phyloP scores from a whole-genome alignment of 2,888 invertebrate species.

The Drosophila merina region DNA sequence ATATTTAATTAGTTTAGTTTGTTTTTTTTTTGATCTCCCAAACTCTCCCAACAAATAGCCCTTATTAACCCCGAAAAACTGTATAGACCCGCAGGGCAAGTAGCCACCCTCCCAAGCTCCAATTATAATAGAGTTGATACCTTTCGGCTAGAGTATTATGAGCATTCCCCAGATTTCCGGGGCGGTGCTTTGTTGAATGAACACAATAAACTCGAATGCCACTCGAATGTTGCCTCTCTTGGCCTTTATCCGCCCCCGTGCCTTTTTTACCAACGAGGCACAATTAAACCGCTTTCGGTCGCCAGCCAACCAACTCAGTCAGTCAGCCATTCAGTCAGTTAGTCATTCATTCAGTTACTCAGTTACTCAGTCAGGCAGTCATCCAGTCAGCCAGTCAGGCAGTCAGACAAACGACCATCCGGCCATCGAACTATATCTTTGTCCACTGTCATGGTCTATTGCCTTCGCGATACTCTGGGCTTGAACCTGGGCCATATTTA shows the following conservation, averaged over 20 bases:
- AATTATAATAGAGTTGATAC: background rate
- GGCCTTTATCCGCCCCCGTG: slow-evolving; percentile 42
- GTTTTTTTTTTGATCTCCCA: too few relatives aligned
- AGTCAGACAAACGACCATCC: slow-evolving; percentile 50
- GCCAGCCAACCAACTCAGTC: slow-evolving; percentile 16
- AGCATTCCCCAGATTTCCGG: slow-evolving; percentile 5
- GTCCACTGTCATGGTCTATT: slow-evolving; percentile 74
- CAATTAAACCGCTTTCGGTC: slow-evolving; percentile 68
- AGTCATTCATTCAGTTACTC: slow-evolving; percentile 19
- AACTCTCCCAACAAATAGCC: background rate
- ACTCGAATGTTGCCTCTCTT: slow-evolving; percentile 51
- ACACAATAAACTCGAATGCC: slow-evolving; percentile 50
- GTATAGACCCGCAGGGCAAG: background rate
- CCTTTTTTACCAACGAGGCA: slow-evolving; percentile 39
- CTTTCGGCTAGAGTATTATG: slow-evolving; percentile 1
- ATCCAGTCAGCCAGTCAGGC: slow-evolving; percentile 19
- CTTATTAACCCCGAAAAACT: background rate
- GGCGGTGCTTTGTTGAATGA: slow-evolving; percentile 34
- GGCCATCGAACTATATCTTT: slow-evolving; percentile 62
- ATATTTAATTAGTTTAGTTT: too few relatives aligned
- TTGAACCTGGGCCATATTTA: slow-evolving; percentile 37
- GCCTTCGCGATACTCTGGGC: slow-evolving; percentile 58
- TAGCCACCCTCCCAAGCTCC: background rate
- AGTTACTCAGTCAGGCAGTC: slow-evolving; percentile 20
- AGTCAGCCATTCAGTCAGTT: slow-evolving; percentile 23